These are phyloP conservation scores for Spermophilus dauricus DNA, from an alignment of 2,113 vertebrate species.

Conservation along the genomic window DNA sequence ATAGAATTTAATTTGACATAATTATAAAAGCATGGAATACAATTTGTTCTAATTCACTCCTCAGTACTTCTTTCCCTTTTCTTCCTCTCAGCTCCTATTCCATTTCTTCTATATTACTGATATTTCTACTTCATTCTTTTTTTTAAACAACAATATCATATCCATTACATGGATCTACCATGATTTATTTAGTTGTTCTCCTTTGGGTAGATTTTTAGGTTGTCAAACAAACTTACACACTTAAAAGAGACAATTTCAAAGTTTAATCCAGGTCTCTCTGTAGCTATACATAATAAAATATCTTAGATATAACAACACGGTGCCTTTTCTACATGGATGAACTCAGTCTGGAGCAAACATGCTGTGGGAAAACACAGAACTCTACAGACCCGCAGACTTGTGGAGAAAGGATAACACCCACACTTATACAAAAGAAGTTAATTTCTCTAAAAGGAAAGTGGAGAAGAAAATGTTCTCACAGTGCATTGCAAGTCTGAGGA, in stretches of 20 bases:
- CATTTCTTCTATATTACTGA: no score
- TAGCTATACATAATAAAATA: conserved; percentile 12
- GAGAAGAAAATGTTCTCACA: neutral
- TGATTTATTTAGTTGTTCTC: conserved; percentile 10
- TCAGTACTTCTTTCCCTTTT: no score
- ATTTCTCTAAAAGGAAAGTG: neutral
- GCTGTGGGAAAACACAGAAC: neutral
- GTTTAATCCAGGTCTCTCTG: neutral
- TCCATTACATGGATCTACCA: neutral
- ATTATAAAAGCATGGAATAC: no score
- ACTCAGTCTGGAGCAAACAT: neutral
- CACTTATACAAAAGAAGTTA: neutral
- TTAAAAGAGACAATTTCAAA: neutral
- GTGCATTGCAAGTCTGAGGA: neutral
- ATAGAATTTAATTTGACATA: no score
- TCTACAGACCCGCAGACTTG: neutral
- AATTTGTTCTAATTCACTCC: no score
- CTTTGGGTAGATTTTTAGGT: neutral
- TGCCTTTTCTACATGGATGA: neutral
- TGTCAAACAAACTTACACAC: neutral
- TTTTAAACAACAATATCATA: conserved; percentile 3
- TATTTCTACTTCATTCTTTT: no score
- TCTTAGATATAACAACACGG: neutral
- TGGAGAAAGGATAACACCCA: neutral
- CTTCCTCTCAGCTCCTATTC: no score